Evolutionary conservation across 2,113 vertebrate species (phyloP).

Genomic region (Thymallus thymallus): DNA sequence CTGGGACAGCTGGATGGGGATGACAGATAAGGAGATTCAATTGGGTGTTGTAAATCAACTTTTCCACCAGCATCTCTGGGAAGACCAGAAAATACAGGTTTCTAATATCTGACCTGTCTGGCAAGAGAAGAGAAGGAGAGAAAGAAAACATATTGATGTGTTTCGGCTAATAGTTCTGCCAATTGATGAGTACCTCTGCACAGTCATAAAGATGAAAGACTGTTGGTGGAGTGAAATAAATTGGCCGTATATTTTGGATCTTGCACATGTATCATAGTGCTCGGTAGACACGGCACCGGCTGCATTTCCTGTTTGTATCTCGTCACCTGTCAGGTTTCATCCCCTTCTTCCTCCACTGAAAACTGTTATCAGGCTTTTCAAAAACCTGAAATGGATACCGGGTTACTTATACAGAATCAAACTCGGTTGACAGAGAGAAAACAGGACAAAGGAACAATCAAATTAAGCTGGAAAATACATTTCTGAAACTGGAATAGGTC

Average conservation of each 20-base stretch:
- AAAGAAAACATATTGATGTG: conserved; percentile 73
- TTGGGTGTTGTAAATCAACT: conserved; percentile 67
- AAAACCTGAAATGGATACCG: conserved; percentile 36
- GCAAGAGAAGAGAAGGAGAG: conserved; percentile 37
- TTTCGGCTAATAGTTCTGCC: conserved; percentile 67
- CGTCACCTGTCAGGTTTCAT: conserved; percentile 56
- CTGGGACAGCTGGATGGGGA: conserved; percentile 64
- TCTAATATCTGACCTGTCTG: conserved; percentile 75
- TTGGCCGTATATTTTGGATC: conserved; percentile 51
- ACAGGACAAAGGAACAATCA: conserved; percentile 1
- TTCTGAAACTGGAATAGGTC: neutral
- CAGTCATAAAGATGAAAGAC: conserved; percentile 64
- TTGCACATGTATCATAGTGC: conserved; percentile 53
- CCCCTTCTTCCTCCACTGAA: conserved; percentile 37
- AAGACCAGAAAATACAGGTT: conserved; percentile 75
- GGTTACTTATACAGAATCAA: conserved; percentile 40
- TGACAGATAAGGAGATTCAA: conserved; percentile 75
- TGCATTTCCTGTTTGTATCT: conserved; percentile 58
- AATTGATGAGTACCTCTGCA: conserved; percentile 66
- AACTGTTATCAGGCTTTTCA: conserved; percentile 20
- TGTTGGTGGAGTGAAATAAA: conserved; percentile 58
- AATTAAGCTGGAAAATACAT: neutral
- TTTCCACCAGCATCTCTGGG: conserved; percentile 71
- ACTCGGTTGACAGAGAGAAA: neutral
- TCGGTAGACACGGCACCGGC: conserved; percentile 43